Evolutionary conservation across 2,113 vertebrate species (phyloP), one percentile per base, ranked within the genome.

Genomic region (Paradoxurus hermaphroditus): DNA sequence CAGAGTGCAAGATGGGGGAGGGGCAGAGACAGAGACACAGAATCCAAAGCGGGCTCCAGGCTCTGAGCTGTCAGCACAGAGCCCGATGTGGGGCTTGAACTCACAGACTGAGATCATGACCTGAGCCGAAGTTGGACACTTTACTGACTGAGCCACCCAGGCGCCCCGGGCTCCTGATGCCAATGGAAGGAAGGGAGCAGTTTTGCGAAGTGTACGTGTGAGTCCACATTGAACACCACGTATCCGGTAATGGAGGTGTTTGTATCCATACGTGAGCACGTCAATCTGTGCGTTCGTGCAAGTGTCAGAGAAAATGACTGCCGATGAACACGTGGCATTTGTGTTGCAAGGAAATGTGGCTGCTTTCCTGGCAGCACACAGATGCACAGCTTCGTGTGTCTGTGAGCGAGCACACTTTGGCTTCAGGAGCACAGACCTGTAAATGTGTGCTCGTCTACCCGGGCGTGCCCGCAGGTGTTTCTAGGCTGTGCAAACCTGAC

Each of bases 151-250:
- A 53, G 51, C 15, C 16, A 53, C 15, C 4, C 51, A 53, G 51
- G 51, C 51, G 5, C 51, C 51, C 51, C 51, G 4, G 4, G 51
- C 10, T 79, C 41, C 65, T 0, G 9, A 18, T 41, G 4, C 29
- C 13, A 6, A 2, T 15, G 12, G 63, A 62, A 86, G 31, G 5
- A 79, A 62, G 13, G 27, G 27, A 53, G 7, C 6, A 21, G 7
- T 91, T 92, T 51, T 81, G 27, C 15, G 75, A 18, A n/a, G 19
- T 56, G 25, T 1, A 1, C 39, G 3, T 13, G 1, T 25, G 39
- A 18, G 46, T 84, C 34, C n/a, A 4, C 0, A 9, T 1, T 1
- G 9, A 65, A 39, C 56, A 39, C 4, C 4, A 0, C 3, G 2
- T 56, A 3, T 23, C 72, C 27, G 65, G 0, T 51, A 44, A 23